phyloP scores from a whole-genome alignment of 2,888 invertebrate species.

The Hydrotaea diabolus region DNA sequence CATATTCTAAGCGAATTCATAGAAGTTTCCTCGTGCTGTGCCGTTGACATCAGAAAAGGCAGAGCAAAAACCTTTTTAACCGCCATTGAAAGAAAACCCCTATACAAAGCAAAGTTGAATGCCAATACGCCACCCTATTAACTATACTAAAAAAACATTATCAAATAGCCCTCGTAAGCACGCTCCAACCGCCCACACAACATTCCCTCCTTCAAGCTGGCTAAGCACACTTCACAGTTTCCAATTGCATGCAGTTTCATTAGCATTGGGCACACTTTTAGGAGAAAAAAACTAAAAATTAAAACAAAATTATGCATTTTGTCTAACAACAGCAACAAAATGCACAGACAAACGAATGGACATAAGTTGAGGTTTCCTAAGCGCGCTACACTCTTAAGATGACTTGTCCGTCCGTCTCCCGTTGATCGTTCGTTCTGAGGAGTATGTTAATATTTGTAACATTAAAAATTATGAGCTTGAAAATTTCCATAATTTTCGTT shows the following conservation, averaged over 20 bases:
- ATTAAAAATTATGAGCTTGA: slow-evolving; percentile 30
- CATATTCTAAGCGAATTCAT: too few relatives aligned
- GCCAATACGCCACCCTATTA: too few relatives aligned
- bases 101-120: too few relatives aligned
- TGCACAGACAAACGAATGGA: background rate
- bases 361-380: background rate
- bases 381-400: background rate
- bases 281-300: background rate
- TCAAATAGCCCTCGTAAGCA: background rate
- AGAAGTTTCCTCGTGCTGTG: too few relatives aligned
- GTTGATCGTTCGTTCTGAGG: background rate
- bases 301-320: slow-evolving; percentile 36
- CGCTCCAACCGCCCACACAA: background rate
- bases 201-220: background rate
- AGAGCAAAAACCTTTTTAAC: too few relatives aligned
- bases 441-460: background rate
- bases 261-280: slow-evolving; percentile 36
- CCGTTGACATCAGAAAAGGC: too few relatives aligned
- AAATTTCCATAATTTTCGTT: slow-evolving; percentile 44
- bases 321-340: background rate
- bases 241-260: slow-evolving; percentile 27
- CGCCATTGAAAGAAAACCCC: too few relatives aligned
- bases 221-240: background rate
- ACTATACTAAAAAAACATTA: too few relatives aligned
- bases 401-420: background rate